Evolutionary conservation across 2,113 vertebrate genomes (phyloP), one percentile per base, ranked within the genome.

Genomic region (Chrysochloris asiatica): DNA sequence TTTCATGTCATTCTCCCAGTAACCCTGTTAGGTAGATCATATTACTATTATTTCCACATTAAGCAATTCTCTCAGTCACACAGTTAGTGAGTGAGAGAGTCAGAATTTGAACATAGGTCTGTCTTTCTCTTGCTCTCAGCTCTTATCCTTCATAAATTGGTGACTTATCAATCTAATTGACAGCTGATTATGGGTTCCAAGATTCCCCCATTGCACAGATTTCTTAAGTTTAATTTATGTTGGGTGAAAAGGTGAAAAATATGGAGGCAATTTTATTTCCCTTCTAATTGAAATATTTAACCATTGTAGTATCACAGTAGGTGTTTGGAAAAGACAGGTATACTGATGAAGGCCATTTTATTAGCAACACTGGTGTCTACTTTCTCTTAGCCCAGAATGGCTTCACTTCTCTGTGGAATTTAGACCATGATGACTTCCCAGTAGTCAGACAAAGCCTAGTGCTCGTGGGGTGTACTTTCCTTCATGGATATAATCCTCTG

Each of bases 241-340:
- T 89, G 65, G 28, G 41, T 47, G 28, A 83, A 59, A 89, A 82
- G 12, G n/a, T 8, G 0, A 65, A 63, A 78, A 69, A 45, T n/a
- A 56, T 30, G 48, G 63, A 77, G 56, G 12, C 71, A 48, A 88
- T 85, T 94, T 85, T 88, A 54, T 86, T 83, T 67, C 90, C 22
- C 22, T 83, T 9, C 24, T 30, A 72, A 86, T 33, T 59, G 65
- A 92, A 95, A 83, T 80, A 65, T 47, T 94, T 82, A 6, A 82
- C 69, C 22, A 63, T 47, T 54, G 6, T 41, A 16, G 16, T 83
- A 87, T 78, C 71, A 50, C 50, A 73, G 45, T 45, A n/a, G 36
- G 19, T 47, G 13, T 92, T 71, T 83, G 63, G 33, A 88, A 61
- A 43, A 82, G 21, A 56, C 3, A 63, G 59, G 86, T 28, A 63